Evolutionary conservation across 2,888 invertebrate genomes (phyloP), one percentile per base, ranked within the genome.

Genomic region (Gibbula magus): DNA sequence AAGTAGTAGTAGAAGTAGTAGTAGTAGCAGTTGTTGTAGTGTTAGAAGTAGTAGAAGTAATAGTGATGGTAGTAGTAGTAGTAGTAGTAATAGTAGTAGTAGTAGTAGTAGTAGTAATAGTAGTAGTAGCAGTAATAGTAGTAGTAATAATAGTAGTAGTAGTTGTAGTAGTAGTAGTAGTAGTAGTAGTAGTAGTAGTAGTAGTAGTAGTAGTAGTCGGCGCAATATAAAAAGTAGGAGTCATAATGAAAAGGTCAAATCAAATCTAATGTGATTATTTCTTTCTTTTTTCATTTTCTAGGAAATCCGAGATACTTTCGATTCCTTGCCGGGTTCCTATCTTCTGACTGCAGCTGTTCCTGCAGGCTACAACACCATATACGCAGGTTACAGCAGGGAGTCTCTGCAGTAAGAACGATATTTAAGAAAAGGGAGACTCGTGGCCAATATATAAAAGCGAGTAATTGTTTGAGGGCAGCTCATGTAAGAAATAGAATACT

Each of bases 341-440:
- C 81, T 89, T 22, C 78, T 91, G 74, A 88, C 89, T 13, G 90
- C 90, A 16, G 91, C 90, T 2, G 89, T 91, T 10, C 88, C 88
- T 35, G 89, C 89, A 10, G 89, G 61, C 13, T 61, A 29, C 61
- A 25, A n/a, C 25, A 61, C 25, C n/a, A 61, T 61, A 1, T 61
- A 61, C 25, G 25, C 61, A 13, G 61, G 61, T 18, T 61, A 29
- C 61, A 61, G 22, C 2, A 10, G 16, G 13, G 61, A 25, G 29
- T 0, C 61, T 0, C 29, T 16, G 29, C 20, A 61, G 61, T 61
- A 61, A 61, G 61, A 2, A 22, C 13, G 20, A 2, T 22, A 8
- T 56, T 56, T 35, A 35, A n/a, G n/a, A n/a, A n/a, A n/a, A n/a
- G n/a, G n/a, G n/a, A n/a, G n/a, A n/a, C n/a, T n/a, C n/a, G n/a